Evolutionary conservation across 2,888 invertebrate species (phyloP).

Genomic region (Elysia crispata): DNA sequence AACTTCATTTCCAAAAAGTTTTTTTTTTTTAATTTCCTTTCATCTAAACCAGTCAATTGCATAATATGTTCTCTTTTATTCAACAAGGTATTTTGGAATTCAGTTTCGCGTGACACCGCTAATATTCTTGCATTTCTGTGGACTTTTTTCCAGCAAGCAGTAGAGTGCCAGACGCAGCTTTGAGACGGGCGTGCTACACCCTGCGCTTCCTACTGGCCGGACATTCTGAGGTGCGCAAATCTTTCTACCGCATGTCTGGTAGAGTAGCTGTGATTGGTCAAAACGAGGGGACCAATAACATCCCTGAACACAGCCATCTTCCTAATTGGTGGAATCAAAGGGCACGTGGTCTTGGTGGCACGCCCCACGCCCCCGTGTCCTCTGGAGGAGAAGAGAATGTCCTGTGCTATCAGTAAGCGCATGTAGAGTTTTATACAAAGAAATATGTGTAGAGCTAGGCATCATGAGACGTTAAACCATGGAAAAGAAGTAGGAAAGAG

Average conservation of each 20-base stretch:
- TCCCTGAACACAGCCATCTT: slow-evolving; percentile 65
- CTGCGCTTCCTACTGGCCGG: slow-evolving; percentile 68
- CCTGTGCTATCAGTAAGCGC: slow-evolving; percentile 56
- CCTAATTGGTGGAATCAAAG: slow-evolving; percentile 52
- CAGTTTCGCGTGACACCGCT: too few species aligned
- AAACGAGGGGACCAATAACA: slow-evolving; percentile 55
- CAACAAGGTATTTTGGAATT: too few species aligned
- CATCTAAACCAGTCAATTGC: too few species aligned
- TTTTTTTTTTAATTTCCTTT: too few species aligned
- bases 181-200: slow-evolving; percentile 68
- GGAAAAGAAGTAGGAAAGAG: neutral
- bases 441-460: neutral
- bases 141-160: slow-evolving; percentile 53
- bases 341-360: slow-evolving; percentile 64
- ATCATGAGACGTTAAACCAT: neutral
- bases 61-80: too few species aligned
- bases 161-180: slow-evolving; percentile 60
- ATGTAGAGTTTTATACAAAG: neutral
- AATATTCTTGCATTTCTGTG: too few species aligned
- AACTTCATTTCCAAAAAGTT: too few species aligned
- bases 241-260: slow-evolving; percentile 63
- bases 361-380: slow-evolving; percentile 58
- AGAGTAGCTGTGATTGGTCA: slow-evolving; percentile 63
- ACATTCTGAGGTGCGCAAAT: slow-evolving; percentile 57
- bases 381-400: slow-evolving; percentile 65